These are phyloP conservation scores for Varecia variegata DNA, from an alignment of 2,797 vertebrate genomes.

Conservation along the genomic window DNA sequence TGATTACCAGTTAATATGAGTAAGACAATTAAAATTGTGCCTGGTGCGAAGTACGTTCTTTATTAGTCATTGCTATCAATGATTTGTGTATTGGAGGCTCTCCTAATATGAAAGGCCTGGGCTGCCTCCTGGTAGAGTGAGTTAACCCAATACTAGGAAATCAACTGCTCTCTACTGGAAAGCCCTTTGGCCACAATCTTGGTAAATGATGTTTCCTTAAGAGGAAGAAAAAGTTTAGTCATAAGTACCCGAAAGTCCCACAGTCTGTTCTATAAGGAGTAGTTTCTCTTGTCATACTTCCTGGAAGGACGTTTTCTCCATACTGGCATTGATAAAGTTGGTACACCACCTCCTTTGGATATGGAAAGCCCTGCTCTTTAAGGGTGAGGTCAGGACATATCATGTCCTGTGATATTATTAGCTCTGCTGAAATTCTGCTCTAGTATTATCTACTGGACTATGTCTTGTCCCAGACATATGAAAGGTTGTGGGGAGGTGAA, in stretches of 20 bases:
- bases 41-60: background rate
- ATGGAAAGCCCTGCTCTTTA: background rate
- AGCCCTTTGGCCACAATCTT: conserved; percentile 12
- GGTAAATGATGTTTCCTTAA: conserved; percentile 21
- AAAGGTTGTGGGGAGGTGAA: background rate
- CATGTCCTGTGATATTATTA: background rate
- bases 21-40: background rate
- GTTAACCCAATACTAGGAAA: background rate
- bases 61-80: conserved; percentile 27
- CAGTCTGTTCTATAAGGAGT: conserved; percentile 5
- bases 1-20: conserved; percentile 21
- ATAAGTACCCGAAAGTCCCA: background rate
- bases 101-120: background rate
- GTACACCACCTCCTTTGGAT: background rate
- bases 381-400: background rate
- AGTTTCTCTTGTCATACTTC: conserved; percentile 32
- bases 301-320: conserved; percentile 1
- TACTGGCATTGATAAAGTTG: conserved; percentile 15
- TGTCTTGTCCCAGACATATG: background rate
- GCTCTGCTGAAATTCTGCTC: background rate
- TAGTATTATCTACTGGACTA: background rate
- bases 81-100: background rate
- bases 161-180: background rate
- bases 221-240: conserved; percentile 18
- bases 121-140: conserved; percentile 4